Base-by-base conservation (phyloP, 2,888 invertebrate genomes). In the Temnothorax rugatulus region DNA sequence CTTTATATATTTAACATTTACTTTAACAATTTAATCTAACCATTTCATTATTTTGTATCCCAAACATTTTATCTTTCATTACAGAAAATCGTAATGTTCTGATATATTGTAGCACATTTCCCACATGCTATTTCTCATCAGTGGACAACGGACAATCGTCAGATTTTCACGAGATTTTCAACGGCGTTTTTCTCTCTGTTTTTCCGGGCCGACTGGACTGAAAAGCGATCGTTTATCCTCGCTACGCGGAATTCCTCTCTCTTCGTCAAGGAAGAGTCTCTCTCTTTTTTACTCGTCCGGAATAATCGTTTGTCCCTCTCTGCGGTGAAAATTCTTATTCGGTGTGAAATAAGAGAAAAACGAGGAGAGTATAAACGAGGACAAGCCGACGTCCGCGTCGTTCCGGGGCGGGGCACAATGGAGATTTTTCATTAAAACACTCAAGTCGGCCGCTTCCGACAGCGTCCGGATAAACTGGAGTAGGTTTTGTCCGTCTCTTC, bases 341-440 rank as follows among this genome's bases (percentile, higher is more conserved):
- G 57, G 69, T 29, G 54, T 29, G 69, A 44, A 44, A 59, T 59
- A 69, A 52, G 21, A 66, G 79, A 34, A 79, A 79, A 79, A 47
- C n/a, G 21, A 34, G 8, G 41, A 57, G 71, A 38, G 25, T 44
- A 47, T 44, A 47, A 34, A 52, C 57, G 57, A 11, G 44, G 34
- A 59, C 77, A 79, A 47, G 44, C 15, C 44, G 77, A 52, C 68
- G 54, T 64, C 18, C 41, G 38, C 63, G 63, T 66, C 54, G 54
- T 44, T 68, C 44, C 29, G 52, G 25, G 29, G 9, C 59, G 11
- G 47, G 15, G 44, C 73, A 41, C 79, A 79, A 71, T 79, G 57
- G 71, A 71, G 59, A 59, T 57, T 79, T 79, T 79, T 79, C 79
- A 79, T 79, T 79, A 71, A 79, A 79, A 71, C 79, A 79, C 79